Base-by-base conservation (phyloP, 2,888 invertebrate genomes). In the Tenthredo notha region DNA sequence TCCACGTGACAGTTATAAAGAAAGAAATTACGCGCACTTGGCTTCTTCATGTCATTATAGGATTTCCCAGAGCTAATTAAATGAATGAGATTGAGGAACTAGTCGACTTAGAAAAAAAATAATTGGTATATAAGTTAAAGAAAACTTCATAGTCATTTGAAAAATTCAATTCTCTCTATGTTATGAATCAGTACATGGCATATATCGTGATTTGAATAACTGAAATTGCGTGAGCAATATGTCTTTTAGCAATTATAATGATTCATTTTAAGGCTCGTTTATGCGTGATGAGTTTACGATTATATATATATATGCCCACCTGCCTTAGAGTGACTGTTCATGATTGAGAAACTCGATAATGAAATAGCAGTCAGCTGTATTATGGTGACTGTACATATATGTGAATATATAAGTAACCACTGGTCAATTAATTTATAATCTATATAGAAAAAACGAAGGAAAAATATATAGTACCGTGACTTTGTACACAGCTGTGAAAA, bases 191-290 rank as follows among this genome's bases (percentile, higher is more conserved):
- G 77, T 54, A 12, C 29, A 29, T 33, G 37, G 18, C n/a, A n/a
- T n/a, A n/a, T n/a, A n/a, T n/a, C 75, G 75, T 77, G 75, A 50
- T 50, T 54, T 1, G 77, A 50, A 77, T 77, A 18, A 18, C 18
- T 25, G 29, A 77, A 29, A 54, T 77, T 29, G 54, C 50, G 33
- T 33, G 47, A 43, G 15, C 37, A 43, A 74, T 10, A 40, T 74
- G 72, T 15, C 43, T 74, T 74, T 74, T 74, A 43, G 72, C 40
- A 21, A 74, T 77, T 33, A 54, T 25, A 77, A 77, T 77, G 77
- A 77, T 50, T 77, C 77, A 77, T 54, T 50, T 29, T 43, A 21
- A 74, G 43, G 21, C 72, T 25, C 2, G 72, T 74, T 74, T 21
- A 74, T 74, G 25, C 72, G 21, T 40, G 67, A 67, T 67, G 33